phyloP scores from a whole-genome alignment of 53 echinoderm and acorn worm genomes.

The Hippasteria phrygiana region DNA sequence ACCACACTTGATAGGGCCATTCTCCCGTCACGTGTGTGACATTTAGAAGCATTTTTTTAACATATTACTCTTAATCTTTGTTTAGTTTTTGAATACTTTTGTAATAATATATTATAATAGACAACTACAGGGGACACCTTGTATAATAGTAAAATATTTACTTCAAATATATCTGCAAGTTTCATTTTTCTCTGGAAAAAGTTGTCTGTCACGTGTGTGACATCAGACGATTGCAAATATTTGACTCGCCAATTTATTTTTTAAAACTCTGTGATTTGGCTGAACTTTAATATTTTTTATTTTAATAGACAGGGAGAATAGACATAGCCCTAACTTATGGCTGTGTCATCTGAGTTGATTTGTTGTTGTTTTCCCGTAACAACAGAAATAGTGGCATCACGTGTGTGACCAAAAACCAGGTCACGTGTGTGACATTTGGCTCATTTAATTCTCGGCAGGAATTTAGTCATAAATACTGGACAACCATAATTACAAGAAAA shows the following conservation, averaged over 20 bases:
- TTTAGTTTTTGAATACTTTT: constrained; percentile 16
- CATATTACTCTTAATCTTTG: neutral
- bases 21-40: constrained; percentile 32
- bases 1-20: too few relatives aligned
- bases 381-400: too few relatives aligned
- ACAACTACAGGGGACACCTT: constrained; percentile 2
- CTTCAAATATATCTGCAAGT: constrained; percentile 1
- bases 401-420: too few relatives aligned
- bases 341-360: neutral
- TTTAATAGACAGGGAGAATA: neutral
- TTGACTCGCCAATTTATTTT: constrained; percentile 2
- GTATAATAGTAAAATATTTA: neutral
- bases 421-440: too few relatives aligned
- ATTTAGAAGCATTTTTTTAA: neutral
- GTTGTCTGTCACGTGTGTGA: neutral
- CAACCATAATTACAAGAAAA: too few relatives aligned
- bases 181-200: neutral
- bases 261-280: constrained; percentile 34
- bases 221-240: constrained; percentile 38
- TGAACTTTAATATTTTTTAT: constrained; percentile 1
- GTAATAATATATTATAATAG: neutral
- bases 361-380: too few relatives aligned
- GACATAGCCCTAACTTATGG: neutral
- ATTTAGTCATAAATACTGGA: too few relatives aligned
- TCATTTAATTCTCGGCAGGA: too few relatives aligned